Percentiles rank a stretch among this genome's conserved stretches.
phyloP scores from a whole-genome alignment of 1,140 invertebrate genomes.

The Sycobia sp. region DNA sequence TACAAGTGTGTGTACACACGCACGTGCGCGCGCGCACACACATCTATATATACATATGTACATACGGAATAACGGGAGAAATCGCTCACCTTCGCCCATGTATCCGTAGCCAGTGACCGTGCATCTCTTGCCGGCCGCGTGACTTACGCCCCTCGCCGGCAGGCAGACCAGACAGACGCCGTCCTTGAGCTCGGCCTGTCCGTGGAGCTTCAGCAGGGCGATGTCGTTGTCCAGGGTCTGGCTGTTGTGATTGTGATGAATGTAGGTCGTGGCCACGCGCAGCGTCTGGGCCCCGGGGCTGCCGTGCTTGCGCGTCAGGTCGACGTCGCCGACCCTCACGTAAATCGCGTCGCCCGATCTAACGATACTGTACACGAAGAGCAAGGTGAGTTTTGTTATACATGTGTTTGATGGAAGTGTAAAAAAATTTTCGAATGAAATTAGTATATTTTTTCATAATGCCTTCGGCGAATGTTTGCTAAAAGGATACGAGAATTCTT shows the following conservation, averaged over 20 bases:
- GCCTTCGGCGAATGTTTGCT: too few relatives aligned
- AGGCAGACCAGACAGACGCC: slow-evolving; percentile 87
- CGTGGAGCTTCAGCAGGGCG: slow-evolving; percentile 88
- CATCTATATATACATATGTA: too few relatives aligned
- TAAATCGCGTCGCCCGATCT: slow-evolving; percentile 88
- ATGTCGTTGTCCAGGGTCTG: slow-evolving; percentile 96
- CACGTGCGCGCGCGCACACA: too few relatives aligned
- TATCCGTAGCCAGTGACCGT: slow-evolving; percentile 94
- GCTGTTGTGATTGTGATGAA: slow-evolving; percentile 95
- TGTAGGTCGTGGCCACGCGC: slow-evolving; percentile 88
- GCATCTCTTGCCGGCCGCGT: slow-evolving; percentile 84
- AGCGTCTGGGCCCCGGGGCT: slow-evolving; percentile 87
- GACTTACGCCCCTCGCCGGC: slow-evolving; percentile 82
- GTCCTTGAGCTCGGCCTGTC: slow-evolving; percentile 85
- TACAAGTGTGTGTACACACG: too few relatives aligned
- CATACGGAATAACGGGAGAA: too few relatives aligned
- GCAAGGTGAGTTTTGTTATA: too few relatives aligned
- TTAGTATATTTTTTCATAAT: too few relatives aligned
- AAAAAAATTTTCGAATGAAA: too few relatives aligned
- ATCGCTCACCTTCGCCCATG: slow-evolving; percentile 92
- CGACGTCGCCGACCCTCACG: slow-evolving; percentile 91
- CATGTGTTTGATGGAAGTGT: too few relatives aligned
- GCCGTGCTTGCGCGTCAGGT: slow-evolving; percentile 84
- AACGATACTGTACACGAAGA: slow-evolving; percentile 72
- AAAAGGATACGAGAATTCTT: too few relatives aligned